Evolutionary conservation across 2,113 vertebrate genomes (phyloP).

Genomic region (Gavia stellata): DNA sequence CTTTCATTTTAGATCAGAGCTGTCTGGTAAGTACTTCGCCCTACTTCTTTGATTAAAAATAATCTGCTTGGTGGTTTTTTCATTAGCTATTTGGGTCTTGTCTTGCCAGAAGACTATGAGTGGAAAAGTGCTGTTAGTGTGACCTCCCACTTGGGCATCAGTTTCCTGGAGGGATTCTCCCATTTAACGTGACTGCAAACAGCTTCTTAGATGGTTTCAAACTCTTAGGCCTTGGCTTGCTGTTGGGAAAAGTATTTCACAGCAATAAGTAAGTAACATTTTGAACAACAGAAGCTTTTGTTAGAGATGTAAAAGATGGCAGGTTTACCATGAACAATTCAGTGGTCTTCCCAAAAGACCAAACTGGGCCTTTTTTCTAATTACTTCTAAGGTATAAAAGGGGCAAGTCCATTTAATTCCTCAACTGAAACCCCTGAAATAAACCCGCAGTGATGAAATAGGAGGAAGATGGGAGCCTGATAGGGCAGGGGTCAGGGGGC

Average conservation of each 20-base stretch:
- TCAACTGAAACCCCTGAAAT: background rate
- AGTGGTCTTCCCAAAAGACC: background rate
- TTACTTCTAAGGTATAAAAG: background rate
- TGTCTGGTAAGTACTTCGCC: background rate
- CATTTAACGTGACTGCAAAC: background rate
- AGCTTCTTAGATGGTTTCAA: background rate
- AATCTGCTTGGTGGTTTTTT: background rate
- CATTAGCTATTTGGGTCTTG: conserved; percentile 40
- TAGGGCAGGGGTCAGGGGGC: background rate
- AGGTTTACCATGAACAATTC: background rate
- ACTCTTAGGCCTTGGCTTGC: background rate
- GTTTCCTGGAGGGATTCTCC: background rate
- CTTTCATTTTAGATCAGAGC: background rate
- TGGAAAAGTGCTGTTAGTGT: background rate
- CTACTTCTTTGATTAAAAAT: conserved; percentile 59
- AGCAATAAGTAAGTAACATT: background rate
- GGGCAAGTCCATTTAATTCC: background rate
- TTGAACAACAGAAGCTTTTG: background rate
- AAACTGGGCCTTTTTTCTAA: background rate
- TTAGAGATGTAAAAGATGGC: background rate
- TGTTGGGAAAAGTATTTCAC: background rate
- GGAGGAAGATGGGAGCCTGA: background rate
- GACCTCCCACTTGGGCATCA: background rate
- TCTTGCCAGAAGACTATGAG: background rate
- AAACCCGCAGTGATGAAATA: background rate